Conservation (phyloP, 2,888 invertebrate species). For the Lochmaea capreae region DNA sequence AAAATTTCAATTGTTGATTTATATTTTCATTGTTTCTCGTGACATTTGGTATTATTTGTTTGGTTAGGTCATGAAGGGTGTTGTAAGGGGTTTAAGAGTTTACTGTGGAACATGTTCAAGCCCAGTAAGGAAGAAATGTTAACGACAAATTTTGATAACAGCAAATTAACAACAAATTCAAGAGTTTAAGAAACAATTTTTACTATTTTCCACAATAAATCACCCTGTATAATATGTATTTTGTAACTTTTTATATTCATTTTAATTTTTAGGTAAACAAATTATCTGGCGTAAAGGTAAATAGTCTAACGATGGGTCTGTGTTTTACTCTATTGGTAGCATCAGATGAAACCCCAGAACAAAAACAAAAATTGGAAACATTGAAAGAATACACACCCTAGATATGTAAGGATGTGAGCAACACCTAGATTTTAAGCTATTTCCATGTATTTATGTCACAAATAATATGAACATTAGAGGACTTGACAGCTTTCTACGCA, state of each 20-base stretch:
- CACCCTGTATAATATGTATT: too few species aligned
- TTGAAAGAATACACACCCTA: conserved; percentile 68
- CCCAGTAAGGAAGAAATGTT: too few species aligned
- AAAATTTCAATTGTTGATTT: too few species aligned
- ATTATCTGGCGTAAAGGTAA: conserved; percentile 80
- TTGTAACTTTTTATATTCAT: conserved; percentile 12
- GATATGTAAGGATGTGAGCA: conserved; percentile 25
- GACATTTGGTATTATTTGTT: too few species aligned
- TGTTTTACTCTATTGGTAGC: conserved; percentile 84
- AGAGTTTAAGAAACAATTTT: too few species aligned
- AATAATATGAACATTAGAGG: conserved; percentile 31
- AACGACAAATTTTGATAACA: too few species aligned
- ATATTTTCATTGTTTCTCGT: too few species aligned
- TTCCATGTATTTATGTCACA: conserved; percentile 41
- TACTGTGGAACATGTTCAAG: too few species aligned
- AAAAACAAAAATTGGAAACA: conserved; percentile 71
- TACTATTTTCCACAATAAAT: too few species aligned
- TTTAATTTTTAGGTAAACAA: conserved; percentile 65
- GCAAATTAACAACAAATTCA: too few species aligned
- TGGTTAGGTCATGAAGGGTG: too few species aligned
- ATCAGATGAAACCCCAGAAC: conserved; percentile 74
- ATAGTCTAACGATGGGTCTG: conserved; percentile 85
- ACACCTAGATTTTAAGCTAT: conserved; percentile 38
- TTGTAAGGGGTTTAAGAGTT: too few species aligned
- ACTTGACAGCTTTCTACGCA: conserved; percentile 25